Percentiles rank a stretch among this genome's conserved stretches.
These are phyloP conservation scores for Hycleus phaleratus DNA, from an alignment of 1,140 invertebrate species.

Conservation along the genomic window DNA sequence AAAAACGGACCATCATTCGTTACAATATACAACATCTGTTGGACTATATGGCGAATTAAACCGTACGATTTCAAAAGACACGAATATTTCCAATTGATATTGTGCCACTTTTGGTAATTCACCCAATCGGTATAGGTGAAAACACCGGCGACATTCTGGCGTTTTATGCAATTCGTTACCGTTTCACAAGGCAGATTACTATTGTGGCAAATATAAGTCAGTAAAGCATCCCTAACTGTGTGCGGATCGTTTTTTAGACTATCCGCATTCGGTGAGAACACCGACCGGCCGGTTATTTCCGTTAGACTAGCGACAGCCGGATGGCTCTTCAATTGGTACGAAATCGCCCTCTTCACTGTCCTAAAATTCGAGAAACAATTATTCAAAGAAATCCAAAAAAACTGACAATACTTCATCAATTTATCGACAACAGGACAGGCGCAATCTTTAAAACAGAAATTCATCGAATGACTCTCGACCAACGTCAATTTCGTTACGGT, in stretches of 20 bases:
- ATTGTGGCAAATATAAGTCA: slow-evolving; percentile 78
- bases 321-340: slow-evolving; percentile 50
- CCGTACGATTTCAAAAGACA: slow-evolving; percentile 70
- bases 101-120: slow-evolving; percentile 56
- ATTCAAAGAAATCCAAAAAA: no score
- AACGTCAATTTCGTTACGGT: slow-evolving; percentile 46
- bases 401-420: slow-evolving; percentile 39
- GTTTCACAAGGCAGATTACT: slow-evolving; percentile 62
- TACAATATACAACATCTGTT: slow-evolving; percentile 66
- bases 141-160: slow-evolving; percentile 62
- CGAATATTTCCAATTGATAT: slow-evolving; percentile 54
- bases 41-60: slow-evolving; percentile 66
- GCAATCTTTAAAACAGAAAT: slow-evolving; percentile 79
- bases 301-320: slow-evolving; percentile 46
- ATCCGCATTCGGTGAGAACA: slow-evolving; percentile 31
- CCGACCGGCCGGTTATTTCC: slow-evolving; percentile 16
- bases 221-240: slow-evolving; percentile 68
- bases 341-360: slow-evolving; percentile 29
- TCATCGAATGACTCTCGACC: slow-evolving; percentile 67
- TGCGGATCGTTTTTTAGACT: slow-evolving; percentile 45
- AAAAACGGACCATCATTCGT: slow-evolving; percentile 71
- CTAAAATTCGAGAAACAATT: not conserved
- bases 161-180: slow-evolving; percentile 36
- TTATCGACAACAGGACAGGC: slow-evolving; percentile 67
- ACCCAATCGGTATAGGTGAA: slow-evolving; percentile 72